These are phyloP conservation scores for Phyllotreta cruciferae DNA, from an alignment of 2,888 invertebrate genomes.

Conservation along the genomic window DNA sequence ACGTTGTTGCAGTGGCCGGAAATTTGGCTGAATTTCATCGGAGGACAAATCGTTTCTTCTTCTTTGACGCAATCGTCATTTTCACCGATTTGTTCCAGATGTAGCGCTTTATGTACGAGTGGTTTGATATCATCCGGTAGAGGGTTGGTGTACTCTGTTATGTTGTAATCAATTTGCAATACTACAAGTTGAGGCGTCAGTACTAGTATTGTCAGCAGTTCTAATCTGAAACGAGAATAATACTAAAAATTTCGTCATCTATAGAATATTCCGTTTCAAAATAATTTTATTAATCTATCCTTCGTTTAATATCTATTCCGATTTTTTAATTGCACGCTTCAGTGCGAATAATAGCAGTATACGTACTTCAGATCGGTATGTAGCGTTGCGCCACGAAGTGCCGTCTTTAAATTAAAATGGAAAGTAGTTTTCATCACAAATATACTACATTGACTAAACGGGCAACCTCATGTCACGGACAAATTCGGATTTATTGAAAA, in stretches of 20 bases:
- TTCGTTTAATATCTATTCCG: conserved; percentile 1
- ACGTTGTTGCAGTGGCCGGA: conserved; percentile 91
- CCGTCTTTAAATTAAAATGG: conserved; percentile 14
- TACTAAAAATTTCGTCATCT: neutral
- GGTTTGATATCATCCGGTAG: conserved; percentile 55
- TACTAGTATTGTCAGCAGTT: conserved; percentile 26
- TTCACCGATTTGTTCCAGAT: conserved; percentile 47
- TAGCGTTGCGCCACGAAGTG: conserved; percentile 7
- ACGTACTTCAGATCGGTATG: conserved; percentile 9
- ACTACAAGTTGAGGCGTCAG: conserved; percentile 24
- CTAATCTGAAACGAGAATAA: conserved; percentile 29
- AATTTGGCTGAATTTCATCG: conserved; percentile 81
- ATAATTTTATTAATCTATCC: no score
- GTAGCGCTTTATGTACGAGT: conserved; percentile 52
- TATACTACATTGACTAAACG: neutral
- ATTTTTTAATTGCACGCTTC: conserved; percentile 5
- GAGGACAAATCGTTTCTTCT: conserved; percentile 73
- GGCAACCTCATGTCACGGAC: conserved; percentile 6
- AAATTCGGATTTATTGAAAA: conserved; percentile 3
- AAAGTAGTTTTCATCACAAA: conserved; percentile 17
- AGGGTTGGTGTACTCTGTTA: conserved; percentile 53
- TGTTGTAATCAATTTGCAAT: conserved; percentile 44
- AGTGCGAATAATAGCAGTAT: neutral
- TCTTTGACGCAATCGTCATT: conserved; percentile 53
- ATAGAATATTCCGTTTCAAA: neutral